Evolutionary conservation across 2,888 invertebrate species (phyloP).

Genomic region (Scaptomyza caliginosa): DNA sequence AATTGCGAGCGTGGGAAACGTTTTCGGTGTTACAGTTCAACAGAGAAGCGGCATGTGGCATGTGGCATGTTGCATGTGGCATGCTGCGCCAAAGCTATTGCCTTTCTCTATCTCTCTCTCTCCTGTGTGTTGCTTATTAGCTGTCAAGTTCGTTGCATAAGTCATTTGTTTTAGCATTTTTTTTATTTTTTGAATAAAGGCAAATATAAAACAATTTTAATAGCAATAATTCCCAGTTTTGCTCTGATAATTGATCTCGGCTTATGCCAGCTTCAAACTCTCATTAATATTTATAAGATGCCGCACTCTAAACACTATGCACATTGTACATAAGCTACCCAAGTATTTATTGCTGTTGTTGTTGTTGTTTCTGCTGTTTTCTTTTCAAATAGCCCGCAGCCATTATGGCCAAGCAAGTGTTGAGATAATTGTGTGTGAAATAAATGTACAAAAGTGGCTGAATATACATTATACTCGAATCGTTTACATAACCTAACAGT

Average conservation of each 20-base stretch:
- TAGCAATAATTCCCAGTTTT: slow-evolving; percentile 1
- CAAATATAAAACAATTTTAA: neutral
- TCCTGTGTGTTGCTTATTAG: slow-evolving; percentile 3
- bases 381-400: slow-evolving; percentile 5
- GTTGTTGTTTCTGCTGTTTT: neutral
- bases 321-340: neutral
- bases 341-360: neutral
- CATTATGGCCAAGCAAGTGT: slow-evolving; percentile 27
- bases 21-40: slow-evolving; percentile 21
- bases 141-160: slow-evolving; percentile 71
- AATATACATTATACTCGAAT: slow-evolving; percentile 18
- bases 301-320: neutral
- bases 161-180: slow-evolving; percentile 64
- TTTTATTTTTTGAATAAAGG: no score
- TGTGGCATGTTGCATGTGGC: slow-evolving; percentile 58
- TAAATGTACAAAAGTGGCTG: slow-evolving; percentile 9
- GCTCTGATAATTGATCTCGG: slow-evolving; percentile 22
- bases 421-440: slow-evolving; percentile 45
- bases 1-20: slow-evolving; percentile 55
- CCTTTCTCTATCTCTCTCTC: neutral
- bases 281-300: slow-evolving; percentile 36
- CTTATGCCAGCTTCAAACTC: neutral
- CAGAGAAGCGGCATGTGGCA: slow-evolving; percentile 38
- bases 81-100: slow-evolving; percentile 33
- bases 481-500: slow-evolving; percentile 29